Conservation (phyloP, 2,797 vertebrate species). For the Cichlasoma orientale region DNA sequence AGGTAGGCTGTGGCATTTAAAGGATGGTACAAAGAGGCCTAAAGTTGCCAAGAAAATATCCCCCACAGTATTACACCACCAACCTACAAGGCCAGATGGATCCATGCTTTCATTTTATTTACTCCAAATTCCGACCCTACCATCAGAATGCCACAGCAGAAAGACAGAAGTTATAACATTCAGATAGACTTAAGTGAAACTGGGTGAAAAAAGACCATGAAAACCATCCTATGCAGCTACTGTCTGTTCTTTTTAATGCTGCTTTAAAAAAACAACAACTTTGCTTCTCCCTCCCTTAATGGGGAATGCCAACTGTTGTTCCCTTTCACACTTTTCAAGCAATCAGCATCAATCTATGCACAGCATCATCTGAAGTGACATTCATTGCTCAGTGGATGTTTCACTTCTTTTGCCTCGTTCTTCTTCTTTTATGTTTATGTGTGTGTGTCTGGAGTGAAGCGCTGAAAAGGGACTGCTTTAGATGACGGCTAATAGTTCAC, state of each 20-base stretch:
- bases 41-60: too few species aligned
- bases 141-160: too few species aligned
- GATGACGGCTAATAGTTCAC: constrained; percentile 78
- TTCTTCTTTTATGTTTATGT: neutral
- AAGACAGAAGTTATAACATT: too few species aligned
- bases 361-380: neutral
- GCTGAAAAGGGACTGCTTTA: constrained; percentile 69
- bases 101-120: too few species aligned
- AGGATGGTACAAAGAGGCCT: too few species aligned
- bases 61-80: too few species aligned
- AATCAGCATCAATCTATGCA: neutral
- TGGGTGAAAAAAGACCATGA: neutral
- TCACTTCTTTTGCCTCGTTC: too few species aligned
- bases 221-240: neutral
- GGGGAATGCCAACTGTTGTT: neutral
- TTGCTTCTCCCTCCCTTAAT: neutral
- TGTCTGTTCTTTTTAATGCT: neutral
- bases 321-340: neutral
- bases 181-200: neutral
- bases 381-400: neutral
- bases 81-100: too few species aligned
- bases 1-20: too few species aligned
- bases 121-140: too few species aligned
- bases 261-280: too few species aligned
- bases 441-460: constrained; percentile 26